Conservation (phyloP, 1,140 invertebrate genomes). For the Octopus sinensis region DNA sequence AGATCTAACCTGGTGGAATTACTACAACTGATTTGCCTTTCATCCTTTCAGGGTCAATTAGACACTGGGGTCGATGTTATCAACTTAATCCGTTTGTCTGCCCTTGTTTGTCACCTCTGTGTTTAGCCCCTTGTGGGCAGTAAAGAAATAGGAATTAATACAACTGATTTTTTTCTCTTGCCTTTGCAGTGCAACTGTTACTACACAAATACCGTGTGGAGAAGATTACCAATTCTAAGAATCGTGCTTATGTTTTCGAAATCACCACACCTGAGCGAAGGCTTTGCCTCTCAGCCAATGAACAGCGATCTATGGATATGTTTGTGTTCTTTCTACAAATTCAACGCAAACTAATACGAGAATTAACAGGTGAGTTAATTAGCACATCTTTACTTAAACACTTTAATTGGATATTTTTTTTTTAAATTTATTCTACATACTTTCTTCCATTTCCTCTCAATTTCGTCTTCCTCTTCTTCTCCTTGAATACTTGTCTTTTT, state of each 20-base stretch:
- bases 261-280: slow-evolving; percentile 42
- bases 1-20: background rate
- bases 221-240: slow-evolving; percentile 43
- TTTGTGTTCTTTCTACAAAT: slow-evolving; percentile 47
- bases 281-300: slow-evolving; percentile 46
- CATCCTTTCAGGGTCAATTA: background rate
- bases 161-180: background rate
- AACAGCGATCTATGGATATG: slow-evolving; percentile 41
- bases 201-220: slow-evolving; percentile 42
- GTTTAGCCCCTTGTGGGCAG: background rate
- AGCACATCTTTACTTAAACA: no score
- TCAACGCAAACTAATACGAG: slow-evolving; percentile 38
- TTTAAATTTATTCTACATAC: no score
- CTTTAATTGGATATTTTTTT: no score
- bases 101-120: no score
- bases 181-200: slow-evolving; percentile 32
- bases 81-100: no score
- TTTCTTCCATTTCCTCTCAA: no score
- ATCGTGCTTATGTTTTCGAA: slow-evolving; percentile 46
- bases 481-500: no score
- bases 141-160: background rate
- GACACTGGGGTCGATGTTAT: no score
- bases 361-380: slow-evolving; percentile 39
- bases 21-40: background rate
- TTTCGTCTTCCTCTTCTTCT: no score